A percentile compares a stretch with the other conserved stretches of the same genome.
Evolutionary conservation across 1,140 invertebrate genomes (phyloP).

Genomic region (Yoshiicerus persimilis): DNA sequence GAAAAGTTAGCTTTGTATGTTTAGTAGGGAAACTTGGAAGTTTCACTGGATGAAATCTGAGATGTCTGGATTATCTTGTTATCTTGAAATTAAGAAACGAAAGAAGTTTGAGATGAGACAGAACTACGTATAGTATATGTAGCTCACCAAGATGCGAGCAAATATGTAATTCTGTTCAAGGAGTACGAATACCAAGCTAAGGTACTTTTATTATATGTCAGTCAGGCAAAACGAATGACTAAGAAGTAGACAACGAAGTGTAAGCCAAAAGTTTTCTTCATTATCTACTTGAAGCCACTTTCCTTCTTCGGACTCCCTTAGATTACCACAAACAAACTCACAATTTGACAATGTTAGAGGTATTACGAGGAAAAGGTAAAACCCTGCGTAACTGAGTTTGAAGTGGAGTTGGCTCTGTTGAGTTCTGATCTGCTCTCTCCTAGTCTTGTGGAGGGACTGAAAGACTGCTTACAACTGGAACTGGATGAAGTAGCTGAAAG

Average conservation of each 20-base stretch:
- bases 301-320: background rate
- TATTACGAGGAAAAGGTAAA: background rate
- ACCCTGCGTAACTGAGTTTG: background rate
- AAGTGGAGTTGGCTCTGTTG: background rate
- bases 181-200: too few relatives aligned
- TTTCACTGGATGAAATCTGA: background rate
- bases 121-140: background rate
- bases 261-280: background rate
- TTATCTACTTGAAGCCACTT: background rate
- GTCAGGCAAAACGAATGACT: background rate
- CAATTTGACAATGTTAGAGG: background rate
- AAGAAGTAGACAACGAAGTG: background rate
- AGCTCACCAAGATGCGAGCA: background rate
- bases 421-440: background rate
- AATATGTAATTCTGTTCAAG: too few relatives aligned
- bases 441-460: background rate
- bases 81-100: background rate
- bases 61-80: background rate
- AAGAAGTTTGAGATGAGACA: background rate
- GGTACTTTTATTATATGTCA: background rate
- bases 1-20: background rate
- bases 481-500: background rate
- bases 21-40: background rate
- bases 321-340: background rate
- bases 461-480: background rate